phyloP scores from a whole-genome alignment of 2,888 invertebrate genomes.

The Brachypterus glaber region DNA sequence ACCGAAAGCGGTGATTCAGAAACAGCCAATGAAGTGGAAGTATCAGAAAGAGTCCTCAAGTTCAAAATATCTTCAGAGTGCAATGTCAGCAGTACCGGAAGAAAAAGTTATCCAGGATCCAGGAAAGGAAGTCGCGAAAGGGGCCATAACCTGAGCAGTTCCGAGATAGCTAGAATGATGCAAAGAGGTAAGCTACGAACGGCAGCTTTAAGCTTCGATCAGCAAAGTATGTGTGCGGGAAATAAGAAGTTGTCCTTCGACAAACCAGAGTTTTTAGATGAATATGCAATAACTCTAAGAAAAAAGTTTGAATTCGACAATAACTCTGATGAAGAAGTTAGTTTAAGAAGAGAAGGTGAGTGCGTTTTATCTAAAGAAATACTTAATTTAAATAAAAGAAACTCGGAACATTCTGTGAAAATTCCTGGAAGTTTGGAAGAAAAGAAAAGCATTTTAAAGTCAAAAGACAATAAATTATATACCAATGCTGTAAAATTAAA shows the following conservation, averaged over 20 bases:
- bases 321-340: constrained; percentile 21
- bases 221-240: constrained; percentile 31
- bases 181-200: constrained; percentile 42
- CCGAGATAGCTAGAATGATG: constrained; percentile 43
- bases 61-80: constrained; percentile 68
- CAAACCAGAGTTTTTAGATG: constrained; percentile 37
- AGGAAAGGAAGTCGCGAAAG: constrained; percentile 59
- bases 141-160: constrained; percentile 37
- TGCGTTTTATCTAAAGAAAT: constrained; percentile 36
- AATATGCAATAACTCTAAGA: constrained; percentile 34
- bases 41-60: constrained; percentile 64
- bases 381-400: constrained; percentile 35
- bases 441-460: constrained; percentile 36
- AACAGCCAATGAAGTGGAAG: constrained; percentile 63
- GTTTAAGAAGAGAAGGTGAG: constrained; percentile 23
- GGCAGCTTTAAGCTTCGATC: constrained; percentile 37
- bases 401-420: constrained; percentile 37
- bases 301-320: constrained; percentile 31
- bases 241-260: constrained; percentile 39
- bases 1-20: constrained; percentile 51
- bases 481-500: constrained; percentile 29
- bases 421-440: constrained; percentile 28
- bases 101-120: constrained; percentile 59
- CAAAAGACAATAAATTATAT: constrained; percentile 27
- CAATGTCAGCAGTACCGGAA: constrained; percentile 39